phyloP scores from a whole-genome alignment of 2,888 invertebrate genomes.

The Chydorus sphaericus region DNA sequence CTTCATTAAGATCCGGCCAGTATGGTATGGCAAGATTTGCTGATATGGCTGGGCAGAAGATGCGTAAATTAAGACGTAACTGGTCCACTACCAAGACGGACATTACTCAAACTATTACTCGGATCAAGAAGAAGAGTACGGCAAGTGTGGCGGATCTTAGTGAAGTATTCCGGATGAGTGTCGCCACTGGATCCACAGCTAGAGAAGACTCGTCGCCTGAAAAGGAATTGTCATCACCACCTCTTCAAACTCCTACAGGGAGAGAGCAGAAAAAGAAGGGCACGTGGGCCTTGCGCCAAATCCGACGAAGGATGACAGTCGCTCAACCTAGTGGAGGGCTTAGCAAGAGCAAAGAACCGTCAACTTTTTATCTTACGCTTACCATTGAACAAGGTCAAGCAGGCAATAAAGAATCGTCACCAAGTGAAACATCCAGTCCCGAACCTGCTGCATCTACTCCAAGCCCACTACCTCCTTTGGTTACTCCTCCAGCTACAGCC shows the following conservation, averaged over 20 bases:
- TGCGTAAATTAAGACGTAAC: conserved; percentile 49
- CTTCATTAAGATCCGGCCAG: conserved; percentile 23
- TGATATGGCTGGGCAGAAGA: conserved; percentile 43
- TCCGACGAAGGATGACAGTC: conserved; percentile 15
- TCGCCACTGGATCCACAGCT: background rate
- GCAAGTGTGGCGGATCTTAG: conserved; percentile 16
- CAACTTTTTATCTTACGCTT: conserved; percentile 56
- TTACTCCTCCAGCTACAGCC: conserved; percentile 1
- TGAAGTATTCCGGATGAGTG: conserved; percentile 9
- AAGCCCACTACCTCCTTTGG: conserved; percentile 12
- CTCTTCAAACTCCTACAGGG: background rate
- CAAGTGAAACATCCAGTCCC: background rate
- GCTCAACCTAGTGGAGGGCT: conserved; percentile 16
- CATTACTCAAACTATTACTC: conserved; percentile 40
- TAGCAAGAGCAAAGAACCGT: conserved; percentile 37
- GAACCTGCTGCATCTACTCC: conserved; percentile 5
- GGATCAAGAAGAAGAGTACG: conserved; percentile 30
- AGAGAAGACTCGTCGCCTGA: background rate
- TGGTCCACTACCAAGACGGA: conserved; percentile 39
- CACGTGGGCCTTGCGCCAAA: conserved; percentile 1
- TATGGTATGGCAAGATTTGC: conserved; percentile 50
- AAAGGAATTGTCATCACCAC: background rate
- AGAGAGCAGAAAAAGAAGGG: background rate
- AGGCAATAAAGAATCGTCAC: background rate
- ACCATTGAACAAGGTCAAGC: conserved; percentile 37